Percentiles rank a stretch among this genome's conserved stretches.
phyloP scores from a whole-genome alignment of 2,113 vertebrate species.

The Leucoraja erinaceus region DNA sequence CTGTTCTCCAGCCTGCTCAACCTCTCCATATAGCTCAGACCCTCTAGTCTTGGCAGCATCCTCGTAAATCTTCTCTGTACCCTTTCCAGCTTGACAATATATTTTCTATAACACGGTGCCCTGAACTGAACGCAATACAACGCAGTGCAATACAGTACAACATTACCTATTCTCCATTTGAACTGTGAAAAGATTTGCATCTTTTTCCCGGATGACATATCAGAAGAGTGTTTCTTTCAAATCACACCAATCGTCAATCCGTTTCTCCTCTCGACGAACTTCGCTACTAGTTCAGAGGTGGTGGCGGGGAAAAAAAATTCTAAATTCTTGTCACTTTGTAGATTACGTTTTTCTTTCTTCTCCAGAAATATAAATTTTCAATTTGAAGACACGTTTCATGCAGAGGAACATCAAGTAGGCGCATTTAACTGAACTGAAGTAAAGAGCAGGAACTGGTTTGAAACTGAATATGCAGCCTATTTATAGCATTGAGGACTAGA shows the following conservation, averaged over 20 bases:
- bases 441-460: conserved; percentile 15
- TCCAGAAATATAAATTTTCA: neutral
- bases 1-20: too few relatives aligned
- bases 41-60: too few relatives aligned
- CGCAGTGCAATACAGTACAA: neutral
- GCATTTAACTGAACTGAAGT: neutral
- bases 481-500: neutral
- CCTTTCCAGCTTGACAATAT: too few relatives aligned
- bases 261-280: neutral
- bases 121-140: too few relatives aligned
- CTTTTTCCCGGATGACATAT: neutral
- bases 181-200: conserved; percentile 16
- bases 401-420: neutral
- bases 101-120: too few relatives aligned
- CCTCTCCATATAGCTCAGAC: too few relatives aligned
- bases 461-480: conserved; percentile 10
- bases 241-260: neutral
- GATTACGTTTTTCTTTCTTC: neutral
- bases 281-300: neutral
- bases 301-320: neutral
- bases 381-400: neutral
- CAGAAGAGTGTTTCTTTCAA: neutral
- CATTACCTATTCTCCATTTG: conserved; percentile 22
- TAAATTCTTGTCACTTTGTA: neutral
- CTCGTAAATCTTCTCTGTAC: too few relatives aligned